Conservation (phyloP, 2,113 vertebrate species). For the Pomatorhinus ruficollis region DNA sequence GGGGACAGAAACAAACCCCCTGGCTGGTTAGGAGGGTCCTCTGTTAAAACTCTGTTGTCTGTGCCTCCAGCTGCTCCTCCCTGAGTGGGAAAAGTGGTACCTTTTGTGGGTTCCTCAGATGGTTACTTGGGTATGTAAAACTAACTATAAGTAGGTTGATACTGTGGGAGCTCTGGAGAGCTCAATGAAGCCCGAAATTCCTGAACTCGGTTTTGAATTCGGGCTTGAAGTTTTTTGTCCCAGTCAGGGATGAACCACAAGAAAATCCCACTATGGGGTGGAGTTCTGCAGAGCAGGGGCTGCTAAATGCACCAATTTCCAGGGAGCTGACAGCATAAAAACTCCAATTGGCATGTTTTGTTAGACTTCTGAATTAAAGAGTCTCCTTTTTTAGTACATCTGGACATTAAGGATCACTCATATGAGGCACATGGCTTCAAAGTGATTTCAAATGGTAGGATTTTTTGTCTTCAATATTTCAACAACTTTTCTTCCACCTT, state of each 20-base stretch:
- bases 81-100: neutral
- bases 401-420: neutral
- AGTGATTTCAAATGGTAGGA: constrained; percentile 4
- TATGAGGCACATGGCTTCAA: neutral
- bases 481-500: constrained; percentile 49
- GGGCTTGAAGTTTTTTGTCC: neutral
- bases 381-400: neutral
- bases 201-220: neutral
- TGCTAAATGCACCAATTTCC: neutral
- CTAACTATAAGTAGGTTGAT: neutral
- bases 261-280: neutral
- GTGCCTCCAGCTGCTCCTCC: neutral
- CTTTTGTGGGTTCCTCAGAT: neutral
- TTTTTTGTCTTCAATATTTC: constrained; percentile 46
- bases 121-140: neutral
- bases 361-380: neutral
- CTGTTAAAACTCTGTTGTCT: neutral
- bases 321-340: neutral
- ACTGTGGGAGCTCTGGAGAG: neutral
- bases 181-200: fast-evolving
- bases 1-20: neutral
- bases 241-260: neutral
- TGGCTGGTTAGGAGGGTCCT: neutral
- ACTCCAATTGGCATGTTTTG: neutral
- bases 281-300: fast-evolving